Evolutionary conservation across 2,888 invertebrate genomes (phyloP).

Genomic region (Leptogaster cylindrica): DNA sequence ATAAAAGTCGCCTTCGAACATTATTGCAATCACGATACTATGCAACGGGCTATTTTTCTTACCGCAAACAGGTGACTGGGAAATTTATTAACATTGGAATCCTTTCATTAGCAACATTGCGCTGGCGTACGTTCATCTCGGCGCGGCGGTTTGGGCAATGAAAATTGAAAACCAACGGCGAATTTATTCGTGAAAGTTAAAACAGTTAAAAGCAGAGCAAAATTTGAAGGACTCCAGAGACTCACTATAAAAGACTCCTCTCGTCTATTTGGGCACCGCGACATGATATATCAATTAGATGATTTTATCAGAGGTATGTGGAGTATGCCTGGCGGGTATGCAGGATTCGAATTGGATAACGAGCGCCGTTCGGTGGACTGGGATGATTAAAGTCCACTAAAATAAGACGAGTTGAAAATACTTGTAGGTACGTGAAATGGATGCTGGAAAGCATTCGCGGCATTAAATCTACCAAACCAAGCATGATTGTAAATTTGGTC

Average conservation of each 20-base stretch:
- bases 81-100: conserved; percentile 34
- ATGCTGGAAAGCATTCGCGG: conserved; percentile 20
- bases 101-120: conserved; percentile 22
- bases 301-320: conserved; percentile 18
- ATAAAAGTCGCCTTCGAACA: background rate
- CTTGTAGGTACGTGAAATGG: conserved; percentile 3
- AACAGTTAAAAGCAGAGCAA: conserved; percentile 8
- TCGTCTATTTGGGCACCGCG: conserved; percentile 5
- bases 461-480: conserved; percentile 1
- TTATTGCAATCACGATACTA: conserved; percentile 22
- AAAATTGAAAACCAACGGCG: background rate
- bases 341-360: conserved; percentile 4
- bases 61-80: conserved; percentile 10
- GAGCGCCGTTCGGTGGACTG: background rate
- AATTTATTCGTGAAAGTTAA: conserved; percentile 23
- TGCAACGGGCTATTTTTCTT: background rate
- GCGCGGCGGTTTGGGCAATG: background rate
- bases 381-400: conserved; percentile 2
- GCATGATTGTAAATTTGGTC: conserved; percentile 11
- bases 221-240: conserved; percentile 7
- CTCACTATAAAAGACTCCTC: background rate
- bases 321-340: conserved; percentile 3
- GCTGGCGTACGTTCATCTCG: background rate
- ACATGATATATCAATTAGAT: conserved; percentile 40
- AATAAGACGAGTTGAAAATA: background rate